These are phyloP conservation scores for Rhorus exstirpatorius DNA, from an alignment of 2,888 invertebrate genomes.

Conservation along the genomic window DNA sequence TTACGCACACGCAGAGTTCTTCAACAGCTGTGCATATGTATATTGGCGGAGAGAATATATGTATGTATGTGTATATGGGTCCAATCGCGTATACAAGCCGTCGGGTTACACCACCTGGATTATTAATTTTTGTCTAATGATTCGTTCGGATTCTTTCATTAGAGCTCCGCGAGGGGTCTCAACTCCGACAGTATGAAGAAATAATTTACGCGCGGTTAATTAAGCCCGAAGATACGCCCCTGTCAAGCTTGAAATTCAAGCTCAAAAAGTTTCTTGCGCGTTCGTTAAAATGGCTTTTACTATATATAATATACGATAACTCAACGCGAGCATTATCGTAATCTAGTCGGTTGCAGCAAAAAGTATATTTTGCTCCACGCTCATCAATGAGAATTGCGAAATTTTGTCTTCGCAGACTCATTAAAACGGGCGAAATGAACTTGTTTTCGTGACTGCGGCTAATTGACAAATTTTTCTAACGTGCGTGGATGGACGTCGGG, in stretches of 20 bases:
- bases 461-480: conserved; percentile 49
- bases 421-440: not conserved
- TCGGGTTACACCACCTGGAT: conserved; percentile 64
- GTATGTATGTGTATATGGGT: conserved; percentile 22
- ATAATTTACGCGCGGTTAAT: conserved; percentile 64
- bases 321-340: conserved; percentile 5
- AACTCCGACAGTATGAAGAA: conserved; percentile 10
- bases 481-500: too few species aligned
- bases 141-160: conserved; percentile 63
- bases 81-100: conserved; percentile 15
- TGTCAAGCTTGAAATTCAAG: conserved; percentile 21
- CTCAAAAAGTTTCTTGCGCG: conserved; percentile 38
- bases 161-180: conserved; percentile 59
- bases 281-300: conserved; percentile 18
- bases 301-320: too few species aligned
- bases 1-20: conserved; percentile 59
- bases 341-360: not conserved
- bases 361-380: not conserved
- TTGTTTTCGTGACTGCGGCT: conserved; percentile 5
- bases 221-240: conserved; percentile 38
- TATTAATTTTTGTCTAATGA: conserved; percentile 70
- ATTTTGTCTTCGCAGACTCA: not conserved
- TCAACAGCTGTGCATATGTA: conserved; percentile 50
- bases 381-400: conserved; percentile 2
- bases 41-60: conserved; percentile 22